Evolutionary conservation across 92 coral and sea anemone genomes (phyloP).

Genomic region (Muricea muricata): DNA sequence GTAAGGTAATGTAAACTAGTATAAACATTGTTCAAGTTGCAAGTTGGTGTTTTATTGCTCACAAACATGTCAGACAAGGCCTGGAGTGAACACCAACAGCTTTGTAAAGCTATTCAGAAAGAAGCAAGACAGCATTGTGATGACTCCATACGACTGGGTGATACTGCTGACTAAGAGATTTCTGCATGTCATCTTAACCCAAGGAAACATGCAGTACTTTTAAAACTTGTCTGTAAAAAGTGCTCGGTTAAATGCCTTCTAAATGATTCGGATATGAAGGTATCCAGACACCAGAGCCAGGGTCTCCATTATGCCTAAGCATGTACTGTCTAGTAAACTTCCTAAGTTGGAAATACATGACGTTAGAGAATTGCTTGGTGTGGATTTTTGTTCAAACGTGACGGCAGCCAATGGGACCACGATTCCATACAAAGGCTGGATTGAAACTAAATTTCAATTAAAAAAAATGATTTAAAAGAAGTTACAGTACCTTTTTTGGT

Average conservation of each 20-base stretch:
- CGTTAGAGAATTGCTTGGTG: constrained; percentile 62
- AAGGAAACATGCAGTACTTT: constrained; percentile 54
- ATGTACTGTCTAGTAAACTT: constrained; percentile 41
- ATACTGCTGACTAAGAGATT: constrained; percentile 23
- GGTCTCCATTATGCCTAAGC: constrained; percentile 64
- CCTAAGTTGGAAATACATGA: constrained; percentile 47
- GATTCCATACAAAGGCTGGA: constrained; percentile 78
- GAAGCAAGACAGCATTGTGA: constrained; percentile 23
- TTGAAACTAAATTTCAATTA: constrained; percentile 62
- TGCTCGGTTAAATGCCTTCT: constrained; percentile 59
- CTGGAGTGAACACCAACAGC: constrained; percentile 54
- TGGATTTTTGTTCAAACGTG: constrained; percentile 16
- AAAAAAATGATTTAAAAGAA: constrained; percentile 42
- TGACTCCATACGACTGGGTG: constrained; percentile 53
- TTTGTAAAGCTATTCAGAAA: constrained; percentile 62
- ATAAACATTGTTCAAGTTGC: constrained; percentile 52
- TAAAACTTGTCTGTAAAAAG: constrained; percentile 56
- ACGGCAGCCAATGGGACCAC: constrained; percentile 75
- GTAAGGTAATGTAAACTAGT: constrained; percentile 26
- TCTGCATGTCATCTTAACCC: constrained; percentile 62
- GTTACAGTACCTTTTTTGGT: constrained; percentile 69
- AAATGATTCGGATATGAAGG: constrained; percentile 37
- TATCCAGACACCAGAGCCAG: constrained; percentile 77
- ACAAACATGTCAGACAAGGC: constrained; percentile 50
- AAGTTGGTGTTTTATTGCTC: constrained; percentile 62